Evolutionary conservation across 2,113 vertebrate species (phyloP).

Genomic region (Tichodroma muraria): DNA sequence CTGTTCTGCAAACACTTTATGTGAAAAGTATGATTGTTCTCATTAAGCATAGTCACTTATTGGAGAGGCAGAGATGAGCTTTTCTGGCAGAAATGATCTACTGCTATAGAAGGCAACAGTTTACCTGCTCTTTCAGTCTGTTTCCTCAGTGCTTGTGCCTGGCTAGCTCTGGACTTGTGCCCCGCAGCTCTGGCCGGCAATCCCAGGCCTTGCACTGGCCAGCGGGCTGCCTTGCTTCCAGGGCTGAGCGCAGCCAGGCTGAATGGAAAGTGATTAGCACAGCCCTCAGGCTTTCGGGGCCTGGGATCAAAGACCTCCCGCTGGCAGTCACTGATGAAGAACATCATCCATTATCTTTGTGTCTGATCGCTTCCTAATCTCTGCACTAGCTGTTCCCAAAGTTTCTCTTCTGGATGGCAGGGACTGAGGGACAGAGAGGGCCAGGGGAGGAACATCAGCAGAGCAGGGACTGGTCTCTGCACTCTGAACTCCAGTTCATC

Average conservation of each 20-base stretch:
- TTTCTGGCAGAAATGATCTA: not conserved
- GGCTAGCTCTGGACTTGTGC: not conserved
- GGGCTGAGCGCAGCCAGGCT: not conserved
- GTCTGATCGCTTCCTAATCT: not conserved
- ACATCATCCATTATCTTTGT: not conserved
- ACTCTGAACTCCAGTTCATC: not conserved
- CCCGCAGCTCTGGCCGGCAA: not conserved
- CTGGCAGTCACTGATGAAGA: not conserved
- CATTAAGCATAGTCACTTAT: not conserved
- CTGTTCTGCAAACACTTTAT: not conserved
- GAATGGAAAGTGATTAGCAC: not conserved
- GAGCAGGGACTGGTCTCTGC: not conserved
- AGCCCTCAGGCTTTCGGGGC: not conserved
- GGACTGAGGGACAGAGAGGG: not conserved
- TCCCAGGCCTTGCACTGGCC: rapidly evolving
- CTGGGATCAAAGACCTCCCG: not conserved
- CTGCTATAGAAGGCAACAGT: not conserved
- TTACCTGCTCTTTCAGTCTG: not conserved
- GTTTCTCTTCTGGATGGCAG: not conserved
- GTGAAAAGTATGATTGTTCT: not conserved
- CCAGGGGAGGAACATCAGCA: not conserved
- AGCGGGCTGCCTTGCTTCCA: not conserved
- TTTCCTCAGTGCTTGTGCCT: not conserved
- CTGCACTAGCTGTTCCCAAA: not conserved
- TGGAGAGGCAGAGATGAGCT: not conserved